Percentiles rank a stretch among this genome's conserved stretches.
Conservation (phyloP, 2,888 invertebrate genomes). For the Tetranychus piercei region DNA sequence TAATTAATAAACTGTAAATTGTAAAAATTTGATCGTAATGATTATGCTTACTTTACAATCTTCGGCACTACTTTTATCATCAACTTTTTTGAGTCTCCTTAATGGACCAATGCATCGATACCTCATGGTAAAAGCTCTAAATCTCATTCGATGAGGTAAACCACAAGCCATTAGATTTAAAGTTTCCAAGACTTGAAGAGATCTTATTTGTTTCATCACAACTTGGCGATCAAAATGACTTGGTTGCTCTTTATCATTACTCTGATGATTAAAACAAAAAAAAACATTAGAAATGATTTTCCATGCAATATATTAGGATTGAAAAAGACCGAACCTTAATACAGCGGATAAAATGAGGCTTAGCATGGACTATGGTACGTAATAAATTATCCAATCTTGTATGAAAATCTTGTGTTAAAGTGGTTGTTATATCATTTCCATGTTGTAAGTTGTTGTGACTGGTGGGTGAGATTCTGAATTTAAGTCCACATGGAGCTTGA, state of each 20-base stretch:
- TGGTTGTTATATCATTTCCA: conserved; percentile 43
- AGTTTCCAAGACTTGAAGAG: conserved; percentile 75
- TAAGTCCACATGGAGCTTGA: conserved; percentile 53
- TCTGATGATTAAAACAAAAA: conserved; percentile 31
- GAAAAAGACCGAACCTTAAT: conserved; percentile 40
- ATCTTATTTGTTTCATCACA: conserved; percentile 69
- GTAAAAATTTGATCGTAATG: background rate
- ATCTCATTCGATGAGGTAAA: conserved; percentile 82
- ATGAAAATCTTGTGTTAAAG: conserved; percentile 85
- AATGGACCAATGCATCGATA: conserved; percentile 71
- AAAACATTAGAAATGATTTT: background rate
- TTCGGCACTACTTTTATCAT: conserved; percentile 40
- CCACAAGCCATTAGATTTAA: conserved; percentile 87
- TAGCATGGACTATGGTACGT: conserved; percentile 72
- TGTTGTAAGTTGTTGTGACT: conserved; percentile 61
- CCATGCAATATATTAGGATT: conserved; percentile 7
- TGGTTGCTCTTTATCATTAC: conserved; percentile 62
- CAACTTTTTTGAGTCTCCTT: conserved; percentile 34
- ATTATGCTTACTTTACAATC: conserved; percentile 36
- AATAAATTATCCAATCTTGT: conserved; percentile 75
- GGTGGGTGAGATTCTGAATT: conserved; percentile 73
- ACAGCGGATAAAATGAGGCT: conserved; percentile 84
- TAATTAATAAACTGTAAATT: background rate
- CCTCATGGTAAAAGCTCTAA: conserved; percentile 69
- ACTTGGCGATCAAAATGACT: conserved; percentile 62